Percentiles rank a stretch among this genome's conserved stretches.
These are phyloP conservation scores for Archilochus colubris DNA, from an alignment of 2,113 vertebrate species.

Conservation along the genomic window DNA sequence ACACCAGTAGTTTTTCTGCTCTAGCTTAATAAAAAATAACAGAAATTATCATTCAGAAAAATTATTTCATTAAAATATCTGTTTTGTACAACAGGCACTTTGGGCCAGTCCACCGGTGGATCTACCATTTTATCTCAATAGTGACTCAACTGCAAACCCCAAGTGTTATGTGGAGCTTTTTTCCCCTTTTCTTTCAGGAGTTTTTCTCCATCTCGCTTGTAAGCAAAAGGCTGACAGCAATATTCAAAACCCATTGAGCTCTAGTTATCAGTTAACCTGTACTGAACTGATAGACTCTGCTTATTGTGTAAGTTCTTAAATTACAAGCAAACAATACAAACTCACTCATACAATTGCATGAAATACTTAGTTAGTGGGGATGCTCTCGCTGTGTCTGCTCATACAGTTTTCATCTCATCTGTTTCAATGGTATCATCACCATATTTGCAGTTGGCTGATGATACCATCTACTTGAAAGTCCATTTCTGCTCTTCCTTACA, in stretches of 20 bases:
- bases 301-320: background rate
- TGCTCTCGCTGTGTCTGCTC: background rate
- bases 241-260: background rate
- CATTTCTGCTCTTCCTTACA: background rate
- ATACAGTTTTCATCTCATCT: background rate
- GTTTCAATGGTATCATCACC: background rate
- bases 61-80: background rate
- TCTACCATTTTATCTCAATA: background rate
- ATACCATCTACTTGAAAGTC: background rate
- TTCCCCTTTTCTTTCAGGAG: background rate
- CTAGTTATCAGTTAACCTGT: background rate
- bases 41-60: background rate
- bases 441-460: background rate
- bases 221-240: background rate
- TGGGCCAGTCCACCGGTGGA: background rate
- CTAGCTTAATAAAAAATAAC: background rate
- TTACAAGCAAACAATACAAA: background rate
- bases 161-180: background rate
- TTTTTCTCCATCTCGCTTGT: background rate
- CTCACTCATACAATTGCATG: background rate
- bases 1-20: fast-evolving
- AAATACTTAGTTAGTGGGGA: background rate
- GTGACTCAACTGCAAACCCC: background rate
- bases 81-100: background rate
- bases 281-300: background rate